phyloP scores from a whole-genome alignment of 1,140 invertebrate species.

The Lanistes nyassanus region DNA sequence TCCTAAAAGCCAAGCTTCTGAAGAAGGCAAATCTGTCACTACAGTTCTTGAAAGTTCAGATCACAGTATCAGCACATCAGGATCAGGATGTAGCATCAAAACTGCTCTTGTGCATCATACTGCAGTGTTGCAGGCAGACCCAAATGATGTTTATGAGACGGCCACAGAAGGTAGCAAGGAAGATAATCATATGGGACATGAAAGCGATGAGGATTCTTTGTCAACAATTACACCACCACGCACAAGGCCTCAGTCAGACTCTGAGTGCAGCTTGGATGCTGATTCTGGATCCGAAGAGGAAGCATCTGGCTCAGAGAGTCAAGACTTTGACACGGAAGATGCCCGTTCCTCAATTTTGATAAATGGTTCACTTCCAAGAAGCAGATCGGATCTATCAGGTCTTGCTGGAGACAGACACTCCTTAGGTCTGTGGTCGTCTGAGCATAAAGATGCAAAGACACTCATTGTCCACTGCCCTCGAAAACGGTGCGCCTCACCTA shows the following conservation, averaged over 20 bases:
- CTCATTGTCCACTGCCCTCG: too few relatives aligned
- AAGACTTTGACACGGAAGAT: too few relatives aligned
- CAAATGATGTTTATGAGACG: constrained; percentile 17
- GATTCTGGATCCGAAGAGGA: background rate
- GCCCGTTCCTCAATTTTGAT: too few relatives aligned
- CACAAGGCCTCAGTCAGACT: constrained; percentile 22
- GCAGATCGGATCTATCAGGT: too few relatives aligned
- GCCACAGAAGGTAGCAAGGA: background rate
- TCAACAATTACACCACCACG: constrained; percentile 23
- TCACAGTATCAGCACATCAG: background rate
- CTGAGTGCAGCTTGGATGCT: background rate
- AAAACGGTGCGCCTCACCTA: too few relatives aligned
- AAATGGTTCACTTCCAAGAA: too few relatives aligned
- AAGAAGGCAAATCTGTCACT: too few relatives aligned
- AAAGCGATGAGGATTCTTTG: constrained; percentile 15
- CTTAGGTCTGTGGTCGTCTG: too few relatives aligned
- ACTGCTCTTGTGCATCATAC: background rate
- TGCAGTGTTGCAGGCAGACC: background rate
- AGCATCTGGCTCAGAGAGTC: too few relatives aligned
- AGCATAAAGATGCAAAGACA: too few relatives aligned
- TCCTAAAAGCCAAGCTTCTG: background rate
- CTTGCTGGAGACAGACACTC: too few relatives aligned
- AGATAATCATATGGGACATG: background rate
- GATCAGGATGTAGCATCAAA: background rate
- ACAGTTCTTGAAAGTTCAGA: background rate